phyloP scores from a whole-genome alignment of 2,797 vertebrate genomes.

The Eulemur rubriventer region DNA sequence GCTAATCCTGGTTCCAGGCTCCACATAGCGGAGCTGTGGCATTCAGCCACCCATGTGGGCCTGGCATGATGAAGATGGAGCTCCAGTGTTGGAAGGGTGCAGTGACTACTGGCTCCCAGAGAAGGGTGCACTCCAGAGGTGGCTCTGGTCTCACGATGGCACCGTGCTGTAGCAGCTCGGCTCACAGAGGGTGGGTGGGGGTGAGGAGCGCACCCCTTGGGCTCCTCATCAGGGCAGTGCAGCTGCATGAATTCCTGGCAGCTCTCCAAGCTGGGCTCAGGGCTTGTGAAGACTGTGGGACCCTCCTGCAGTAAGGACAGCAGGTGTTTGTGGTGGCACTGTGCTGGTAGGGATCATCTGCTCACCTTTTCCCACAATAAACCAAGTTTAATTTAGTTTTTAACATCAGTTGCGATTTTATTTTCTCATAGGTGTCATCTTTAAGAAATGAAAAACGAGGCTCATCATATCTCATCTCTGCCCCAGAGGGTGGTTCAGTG shows the following conservation, averaged over 20 bases:
- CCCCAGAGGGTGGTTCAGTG: slow-evolving; percentile 89
- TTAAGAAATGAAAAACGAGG: slow-evolving; percentile 92
- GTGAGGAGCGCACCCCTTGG: too few species aligned
- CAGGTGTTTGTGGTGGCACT: not conserved
- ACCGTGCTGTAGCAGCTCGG: too few species aligned
- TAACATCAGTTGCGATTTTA: not conserved
- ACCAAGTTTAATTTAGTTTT: not conserved
- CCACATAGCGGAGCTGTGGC: not conserved
- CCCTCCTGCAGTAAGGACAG: not conserved
- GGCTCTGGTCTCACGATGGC: too few species aligned
- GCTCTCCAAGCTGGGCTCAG: not conserved
- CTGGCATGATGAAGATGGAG: not conserved
- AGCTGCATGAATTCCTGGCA: not conserved
- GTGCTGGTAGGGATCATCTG: not conserved
- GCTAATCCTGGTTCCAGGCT: not conserved
- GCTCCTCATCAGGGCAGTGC: not conserved
- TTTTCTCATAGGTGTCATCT: slow-evolving; percentile 77
- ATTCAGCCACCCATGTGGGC: not conserved
- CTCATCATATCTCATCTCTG: slow-evolving; percentile 89
- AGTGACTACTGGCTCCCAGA: too few species aligned
- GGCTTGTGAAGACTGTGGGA: not conserved
- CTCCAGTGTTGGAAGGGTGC: too few species aligned
- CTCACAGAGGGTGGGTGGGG: too few species aligned
- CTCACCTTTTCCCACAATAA: not conserved
- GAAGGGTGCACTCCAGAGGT: too few species aligned